phyloP scores from a whole-genome alignment of 2,888 invertebrate species.

The Drosophila antonietae region DNA sequence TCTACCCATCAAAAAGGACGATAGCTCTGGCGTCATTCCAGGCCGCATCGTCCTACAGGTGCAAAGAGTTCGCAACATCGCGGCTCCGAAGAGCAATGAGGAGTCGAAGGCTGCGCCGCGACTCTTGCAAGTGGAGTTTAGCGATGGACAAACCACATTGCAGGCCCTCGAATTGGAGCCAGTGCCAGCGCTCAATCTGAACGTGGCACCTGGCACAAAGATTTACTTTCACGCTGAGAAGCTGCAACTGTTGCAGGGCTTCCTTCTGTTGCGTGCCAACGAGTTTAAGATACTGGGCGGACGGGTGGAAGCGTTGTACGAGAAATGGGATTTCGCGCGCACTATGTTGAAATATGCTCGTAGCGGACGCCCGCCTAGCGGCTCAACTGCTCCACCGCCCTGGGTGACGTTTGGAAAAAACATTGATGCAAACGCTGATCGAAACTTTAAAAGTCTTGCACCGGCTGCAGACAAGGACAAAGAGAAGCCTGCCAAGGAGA shows the following conservation, averaged over 20 bases:
- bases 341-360: slow-evolving; percentile 88
- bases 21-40: slow-evolving; percentile 80
- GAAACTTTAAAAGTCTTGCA: slow-evolving; percentile 89
- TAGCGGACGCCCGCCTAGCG: slow-evolving; percentile 82
- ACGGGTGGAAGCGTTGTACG: slow-evolving; percentile 91
- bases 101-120: slow-evolving; percentile 92
- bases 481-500: slow-evolving; percentile 87
- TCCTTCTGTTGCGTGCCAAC: slow-evolving; percentile 89
- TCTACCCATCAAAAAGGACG: slow-evolving; percentile 88
- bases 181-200: slow-evolving; percentile 89
- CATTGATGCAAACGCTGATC: slow-evolving; percentile 86
- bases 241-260: slow-evolving; percentile 89
- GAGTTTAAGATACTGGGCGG: slow-evolving; percentile 93
- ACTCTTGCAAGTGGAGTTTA: slow-evolving; percentile 92
- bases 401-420: slow-evolving; percentile 97
- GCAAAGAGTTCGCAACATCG: slow-evolving; percentile 93
- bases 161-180: slow-evolving; percentile 92
- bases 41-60: slow-evolving; percentile 92
- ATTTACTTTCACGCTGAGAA: slow-evolving; percentile 86
- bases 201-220: slow-evolving; percentile 96
- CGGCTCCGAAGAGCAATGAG: slow-evolving; percentile 96
- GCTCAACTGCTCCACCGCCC: slow-evolving; percentile 93
- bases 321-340: slow-evolving; percentile 93
- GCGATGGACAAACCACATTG: slow-evolving; percentile 92
- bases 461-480: slow-evolving; percentile 86